Evolutionary conservation across 2,797 vertebrate species (phyloP), one percentile per base, ranked within the genome.

Genomic region (Enteromius afrohamiltoni): DNA sequence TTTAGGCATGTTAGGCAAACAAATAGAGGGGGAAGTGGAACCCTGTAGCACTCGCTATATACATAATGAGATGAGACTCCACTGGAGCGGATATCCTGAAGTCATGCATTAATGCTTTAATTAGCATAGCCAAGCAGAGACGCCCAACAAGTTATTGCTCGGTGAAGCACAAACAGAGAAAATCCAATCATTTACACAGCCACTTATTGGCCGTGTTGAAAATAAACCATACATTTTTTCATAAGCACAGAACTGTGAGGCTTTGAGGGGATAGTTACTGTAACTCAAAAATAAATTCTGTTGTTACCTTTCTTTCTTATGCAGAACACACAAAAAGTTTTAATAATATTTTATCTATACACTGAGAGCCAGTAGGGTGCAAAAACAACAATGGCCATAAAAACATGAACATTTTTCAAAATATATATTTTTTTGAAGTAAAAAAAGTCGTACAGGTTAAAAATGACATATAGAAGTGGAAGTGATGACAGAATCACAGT

Each of bases 121-220:
- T 89, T 86, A 89, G 86, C 80, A 86, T 79, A 86, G 71, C 86
- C 79, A 87, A 87, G 82, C 83, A 85, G 71, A 85, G 55, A 86
- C 42, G 62, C 83, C 82, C 86, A 86, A 88, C 87, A 86, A 87
- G 86, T 86, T 84, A 83, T 83, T 86, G 84, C 81, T 85, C 77
- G 68, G 73, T 64, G 67, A 83, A 88, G 87, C 87, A 83, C 83
- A 86, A 73, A 71, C 47, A 87, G 62, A 74, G 47, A 80, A 86
- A 85, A 84, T 85, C 62, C 79, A 84, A 74, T 85, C 75, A 84
- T 80, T 88, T 69, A 80, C 58, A 31, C 81, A 74, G 82, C 73
- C 83, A 83, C 77, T 67, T 84, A 80, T 55, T 77, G 37, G 69
- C 26, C 37, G 40, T 69, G 29, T 74, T 85, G 77, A 82, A 68